Conservation (phyloP, 1,140 invertebrate species). For the Drosophila arizonae region DNA sequence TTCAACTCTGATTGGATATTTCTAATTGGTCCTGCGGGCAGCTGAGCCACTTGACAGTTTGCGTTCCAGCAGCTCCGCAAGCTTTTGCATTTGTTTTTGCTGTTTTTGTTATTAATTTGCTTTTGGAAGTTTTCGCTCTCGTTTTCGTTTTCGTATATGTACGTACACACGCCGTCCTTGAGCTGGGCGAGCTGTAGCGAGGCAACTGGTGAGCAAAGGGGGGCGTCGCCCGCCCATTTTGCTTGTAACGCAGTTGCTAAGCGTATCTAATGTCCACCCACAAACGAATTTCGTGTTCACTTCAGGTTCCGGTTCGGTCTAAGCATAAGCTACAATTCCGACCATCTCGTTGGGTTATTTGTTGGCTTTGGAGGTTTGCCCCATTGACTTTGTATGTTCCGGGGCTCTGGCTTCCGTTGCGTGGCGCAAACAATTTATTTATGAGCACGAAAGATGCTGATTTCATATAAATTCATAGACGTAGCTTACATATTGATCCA, state of each 20-base stretch:
- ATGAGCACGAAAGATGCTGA: conserved; percentile 2
- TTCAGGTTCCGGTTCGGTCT: conserved; percentile 54
- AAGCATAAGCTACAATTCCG: conserved; percentile 44
- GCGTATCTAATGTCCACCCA: conserved; percentile 57
- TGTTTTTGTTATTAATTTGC: conserved; percentile 75
- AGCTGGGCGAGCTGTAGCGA: background rate
- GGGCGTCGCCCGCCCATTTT: conserved; percentile 54
- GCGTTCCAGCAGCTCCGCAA: conserved; percentile 1
- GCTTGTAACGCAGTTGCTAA: conserved; percentile 59
- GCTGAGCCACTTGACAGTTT: conserved; percentile 18
- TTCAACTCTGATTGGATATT: conserved; percentile 42
- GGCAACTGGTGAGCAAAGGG: conserved; percentile 24
- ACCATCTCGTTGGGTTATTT: conserved; percentile 65
- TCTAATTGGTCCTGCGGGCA: conserved; percentile 60
- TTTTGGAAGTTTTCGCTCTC: conserved; percentile 62
- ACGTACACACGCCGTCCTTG: background rate
- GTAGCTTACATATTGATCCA: conserved; percentile 1
- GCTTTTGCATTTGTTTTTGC: background rate
- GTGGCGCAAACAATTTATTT: conserved; percentile 13
- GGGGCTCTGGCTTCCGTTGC: conserved; percentile 7
- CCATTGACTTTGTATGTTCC: conserved; percentile 55
- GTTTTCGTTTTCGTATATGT: too few relatives aligned
- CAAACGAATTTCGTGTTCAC: conserved; percentile 36
- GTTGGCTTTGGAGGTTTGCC: conserved; percentile 62
- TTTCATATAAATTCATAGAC: background rate